Evolutionary conservation across 2,888 invertebrate species (phyloP).

Genomic region (Acanthosepion lycidas): DNA sequence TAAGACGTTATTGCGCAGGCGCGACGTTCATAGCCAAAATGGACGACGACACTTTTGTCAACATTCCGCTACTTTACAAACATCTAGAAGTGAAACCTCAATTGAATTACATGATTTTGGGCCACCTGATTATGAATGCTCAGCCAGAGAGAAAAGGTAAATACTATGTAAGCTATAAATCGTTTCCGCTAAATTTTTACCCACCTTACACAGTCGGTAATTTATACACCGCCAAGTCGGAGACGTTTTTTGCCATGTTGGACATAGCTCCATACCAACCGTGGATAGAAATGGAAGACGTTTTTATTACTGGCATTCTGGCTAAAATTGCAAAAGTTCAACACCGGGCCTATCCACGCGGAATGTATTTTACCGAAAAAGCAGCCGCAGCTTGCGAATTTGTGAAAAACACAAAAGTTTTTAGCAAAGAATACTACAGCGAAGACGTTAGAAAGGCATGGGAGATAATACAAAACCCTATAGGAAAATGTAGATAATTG

Average conservation of each 20-base stretch:
- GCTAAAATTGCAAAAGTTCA: background rate
- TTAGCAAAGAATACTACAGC: background rate
- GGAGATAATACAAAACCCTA: background rate
- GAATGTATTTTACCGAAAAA: background rate
- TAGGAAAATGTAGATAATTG: background rate
- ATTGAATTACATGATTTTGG: background rate
- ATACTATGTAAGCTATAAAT: slow-evolving; percentile 68
- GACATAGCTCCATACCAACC: background rate
- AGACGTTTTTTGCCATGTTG: no score
- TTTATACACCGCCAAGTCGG: slow-evolving; percentile 77
- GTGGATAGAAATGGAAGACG: slow-evolving; percentile 15
- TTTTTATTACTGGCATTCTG: slow-evolving; percentile 38
- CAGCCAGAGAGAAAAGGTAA: slow-evolving; percentile 54
- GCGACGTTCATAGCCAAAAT: background rate
- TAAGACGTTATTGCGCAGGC: background rate
- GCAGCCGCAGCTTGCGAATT: background rate
- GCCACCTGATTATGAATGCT: background rate
- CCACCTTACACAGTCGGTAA: slow-evolving; percentile 73
- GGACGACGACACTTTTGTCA: slow-evolving; percentile 34
- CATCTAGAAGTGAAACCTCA: background rate
- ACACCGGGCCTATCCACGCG: background rate
- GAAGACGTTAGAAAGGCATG: background rate
- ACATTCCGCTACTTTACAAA: background rate
- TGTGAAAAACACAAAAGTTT: background rate
- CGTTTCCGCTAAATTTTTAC: slow-evolving; percentile 67